Base-by-base conservation (phyloP, 2,113 vertebrate genomes). In the Pteruthius melanotis region DNA sequence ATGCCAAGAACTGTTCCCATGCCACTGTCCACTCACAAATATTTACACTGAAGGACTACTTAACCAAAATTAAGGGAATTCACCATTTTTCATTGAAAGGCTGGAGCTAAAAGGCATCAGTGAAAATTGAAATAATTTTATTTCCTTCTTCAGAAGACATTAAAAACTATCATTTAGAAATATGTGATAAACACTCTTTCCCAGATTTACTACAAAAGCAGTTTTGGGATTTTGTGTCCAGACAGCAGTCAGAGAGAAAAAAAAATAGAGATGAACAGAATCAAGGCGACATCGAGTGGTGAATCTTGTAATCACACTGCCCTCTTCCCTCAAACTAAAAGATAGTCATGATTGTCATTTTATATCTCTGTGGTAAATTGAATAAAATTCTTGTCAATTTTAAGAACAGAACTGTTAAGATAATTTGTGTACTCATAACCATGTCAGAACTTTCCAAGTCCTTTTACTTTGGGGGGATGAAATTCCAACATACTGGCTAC, bases 241-340 rank as follows among this genome's bases (percentile, higher is more conserved):
- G 57, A 23, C 28, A 27, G 31, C 26, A 12, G 12, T 4, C 5
- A 33, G 23, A 26, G 20, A 49, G 63, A 54, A 54, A 72, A 35
- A 57, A 40, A 54, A 54, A 33, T 1, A 11, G 26, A 24, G 1
- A 52, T 85, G 1, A 44, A 47, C 93, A 96, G 97, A 33, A 71
- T 92, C n/a, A 80, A 94, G 74, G 88, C 92, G 65, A 60, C 97
- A 42, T 96, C 97, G 97, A 90, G 97, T 93, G 98, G 91, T 10
- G 19, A n/a, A 14, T 59, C 23, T 22, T 22, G 50, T 76, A 76
- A 72, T 52, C 30, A 81, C 75, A 56, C 31, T 6, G 23, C 33
- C 19, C 23, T 39, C 20, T 45, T 23, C 42, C 30, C 49, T 64
- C 37, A 17, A 33, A 75, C 6, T 7, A 27, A 44, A 42, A 74